phyloP scores from a whole-genome alignment of 1,140 invertebrate species.

The Leptinotarsa lineolata region DNA sequence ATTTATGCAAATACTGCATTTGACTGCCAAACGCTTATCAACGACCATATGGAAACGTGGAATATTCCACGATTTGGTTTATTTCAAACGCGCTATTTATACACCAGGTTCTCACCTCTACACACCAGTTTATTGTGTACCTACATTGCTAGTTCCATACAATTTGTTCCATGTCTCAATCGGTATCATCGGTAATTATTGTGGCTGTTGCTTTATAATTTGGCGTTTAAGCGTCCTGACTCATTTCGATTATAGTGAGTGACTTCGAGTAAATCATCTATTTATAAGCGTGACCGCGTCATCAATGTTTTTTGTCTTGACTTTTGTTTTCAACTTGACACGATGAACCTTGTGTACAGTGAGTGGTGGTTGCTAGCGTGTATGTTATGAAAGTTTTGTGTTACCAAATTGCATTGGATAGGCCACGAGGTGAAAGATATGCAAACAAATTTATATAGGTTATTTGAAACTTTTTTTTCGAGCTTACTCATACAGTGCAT shows the following conservation, averaged over 20 bases:
- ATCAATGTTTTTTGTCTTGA: no score
- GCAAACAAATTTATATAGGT: no score
- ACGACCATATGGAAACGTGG: neutral
- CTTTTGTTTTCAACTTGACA: no score
- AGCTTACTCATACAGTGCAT: no score
- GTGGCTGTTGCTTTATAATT: neutral
- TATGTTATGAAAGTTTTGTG: no score
- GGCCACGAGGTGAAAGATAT: no score
- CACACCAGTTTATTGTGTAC: neutral
- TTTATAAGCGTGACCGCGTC: neutral
- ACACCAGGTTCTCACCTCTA: neutral
- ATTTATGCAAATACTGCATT: neutral
- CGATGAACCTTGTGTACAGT: no score
- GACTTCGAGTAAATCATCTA: neutral
- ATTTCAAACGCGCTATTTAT: constrained; percentile 1
- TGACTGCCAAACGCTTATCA: neutral
- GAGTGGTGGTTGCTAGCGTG: no score
- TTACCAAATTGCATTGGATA: no score
- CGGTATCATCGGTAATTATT: no score
- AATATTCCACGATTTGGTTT: neutral
- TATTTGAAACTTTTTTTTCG: no score
- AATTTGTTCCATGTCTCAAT: no score
- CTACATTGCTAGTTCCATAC: neutral
- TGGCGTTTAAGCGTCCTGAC: neutral
- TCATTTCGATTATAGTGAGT: neutral